Evolutionary conservation across 2,888 invertebrate species (phyloP).

Genomic region (Mythimna ferrago): DNA sequence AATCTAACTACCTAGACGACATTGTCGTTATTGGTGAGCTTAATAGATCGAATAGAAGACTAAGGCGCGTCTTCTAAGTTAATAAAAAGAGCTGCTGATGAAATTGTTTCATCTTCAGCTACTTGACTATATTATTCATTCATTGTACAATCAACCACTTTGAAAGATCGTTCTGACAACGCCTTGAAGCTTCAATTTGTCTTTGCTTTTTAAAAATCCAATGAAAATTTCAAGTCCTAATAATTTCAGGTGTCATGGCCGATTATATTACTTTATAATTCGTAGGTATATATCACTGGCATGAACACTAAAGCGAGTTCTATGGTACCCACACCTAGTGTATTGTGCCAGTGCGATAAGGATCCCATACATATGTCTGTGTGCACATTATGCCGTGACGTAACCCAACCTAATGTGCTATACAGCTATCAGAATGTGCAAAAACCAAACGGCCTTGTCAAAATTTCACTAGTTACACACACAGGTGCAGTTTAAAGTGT

Average conservation of each 20-base stretch:
- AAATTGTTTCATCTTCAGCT: background rate
- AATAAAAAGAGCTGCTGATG: background rate
- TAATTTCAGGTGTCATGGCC: conserved; percentile 14
- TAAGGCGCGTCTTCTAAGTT: background rate
- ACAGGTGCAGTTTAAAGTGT: conserved; percentile 22
- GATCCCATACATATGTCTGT: conserved; percentile 25
- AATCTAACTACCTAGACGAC: conserved; percentile 2
- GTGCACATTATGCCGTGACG: conserved; percentile 30
- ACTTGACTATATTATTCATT: background rate
- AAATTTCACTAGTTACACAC: conserved; percentile 62
- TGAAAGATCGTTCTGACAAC: background rate
- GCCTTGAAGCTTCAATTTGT: background rate
- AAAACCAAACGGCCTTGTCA: conserved; percentile 67
- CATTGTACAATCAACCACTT: background rate
- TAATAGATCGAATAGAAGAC: conserved; percentile 5
- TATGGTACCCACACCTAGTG: background rate
- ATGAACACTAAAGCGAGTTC: conserved; percentile 16
- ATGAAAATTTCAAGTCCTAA: background rate
- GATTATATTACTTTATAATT: no score
- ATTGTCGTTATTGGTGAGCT: conserved; percentile 27
- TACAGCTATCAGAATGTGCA: conserved; percentile 52
- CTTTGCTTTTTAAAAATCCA: background rate
- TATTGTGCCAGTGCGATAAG: conserved; percentile 17
- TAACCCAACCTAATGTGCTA: conserved; percentile 36
- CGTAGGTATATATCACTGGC: background rate